Percentiles rank a stretch among this genome's conserved stretches.
Conservation (phyloP, 1,140 invertebrate genomes). For the Hestina assimilis region DNA sequence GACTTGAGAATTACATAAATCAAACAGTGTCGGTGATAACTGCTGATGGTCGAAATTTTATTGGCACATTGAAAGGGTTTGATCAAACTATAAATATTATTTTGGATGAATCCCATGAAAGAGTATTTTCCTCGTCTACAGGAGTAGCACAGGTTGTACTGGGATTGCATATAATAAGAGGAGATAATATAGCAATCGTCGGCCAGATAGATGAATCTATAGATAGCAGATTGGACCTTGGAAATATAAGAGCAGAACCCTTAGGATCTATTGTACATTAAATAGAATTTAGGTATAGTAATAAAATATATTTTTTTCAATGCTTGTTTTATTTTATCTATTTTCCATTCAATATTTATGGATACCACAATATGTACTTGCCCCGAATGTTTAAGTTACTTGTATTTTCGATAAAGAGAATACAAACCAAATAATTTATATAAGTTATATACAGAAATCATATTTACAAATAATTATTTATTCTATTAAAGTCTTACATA, state of each 20-base stretch:
- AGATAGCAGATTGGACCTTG: slow-evolving; percentile 90
- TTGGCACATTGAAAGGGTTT: slow-evolving; percentile 90
- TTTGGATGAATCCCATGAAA: slow-evolving; percentile 97
- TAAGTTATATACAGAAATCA: neutral
- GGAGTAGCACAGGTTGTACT: slow-evolving; percentile 98
- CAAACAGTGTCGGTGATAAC: slow-evolving; percentile 96
- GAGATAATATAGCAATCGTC: slow-evolving; percentile 98
- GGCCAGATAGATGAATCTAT: slow-evolving; percentile 95
- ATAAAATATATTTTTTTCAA: slow-evolving; percentile 14
- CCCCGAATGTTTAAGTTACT: too few relatives aligned
- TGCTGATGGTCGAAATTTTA: slow-evolving; percentile 96
- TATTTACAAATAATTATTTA: slow-evolving; percentile 5
- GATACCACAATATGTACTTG: too few relatives aligned
- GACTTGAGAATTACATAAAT: slow-evolving; percentile 91
- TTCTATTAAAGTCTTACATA: neutral
- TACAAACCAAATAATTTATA: neutral
- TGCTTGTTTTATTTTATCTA: neutral
- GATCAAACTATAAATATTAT: slow-evolving; percentile 99
- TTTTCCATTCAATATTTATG: neutral
- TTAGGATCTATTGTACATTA: slow-evolving; percentile 91
- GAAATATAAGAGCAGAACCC: slow-evolving; percentile 93
- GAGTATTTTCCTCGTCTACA: slow-evolving; percentile 94
- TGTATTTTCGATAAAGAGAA: neutral
- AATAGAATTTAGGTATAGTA: slow-evolving; percentile 11
- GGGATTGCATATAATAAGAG: slow-evolving; percentile 97